Evolutionary conservation across 2,888 invertebrate genomes (phyloP).

Genomic region (Meliscaeva auricollis): DNA sequence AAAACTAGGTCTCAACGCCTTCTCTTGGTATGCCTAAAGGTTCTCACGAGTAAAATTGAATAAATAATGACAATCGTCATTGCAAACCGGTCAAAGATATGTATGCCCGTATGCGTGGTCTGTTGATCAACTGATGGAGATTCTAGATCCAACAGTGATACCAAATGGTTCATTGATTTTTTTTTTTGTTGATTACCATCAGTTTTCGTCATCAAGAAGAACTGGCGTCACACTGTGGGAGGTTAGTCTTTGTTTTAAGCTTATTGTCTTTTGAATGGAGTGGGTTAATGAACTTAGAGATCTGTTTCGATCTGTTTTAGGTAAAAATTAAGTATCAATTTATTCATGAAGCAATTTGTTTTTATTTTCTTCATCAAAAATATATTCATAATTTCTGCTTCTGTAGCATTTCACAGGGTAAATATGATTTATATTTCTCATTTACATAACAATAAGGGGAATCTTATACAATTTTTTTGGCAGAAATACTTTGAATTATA

Average conservation of each 20-base stretch:
- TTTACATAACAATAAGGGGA: constrained; percentile 18
- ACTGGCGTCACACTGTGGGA: constrained; percentile 13
- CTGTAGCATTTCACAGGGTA: background rate
- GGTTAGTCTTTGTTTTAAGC: constrained; percentile 4
- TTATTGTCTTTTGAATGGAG: no score
- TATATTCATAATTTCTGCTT: constrained; percentile 26
- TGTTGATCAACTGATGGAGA: background rate
- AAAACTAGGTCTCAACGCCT: constrained; percentile 37
- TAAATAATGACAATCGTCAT: constrained; percentile 49
- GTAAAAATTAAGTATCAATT: constrained; percentile 3
- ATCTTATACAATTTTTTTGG: constrained; percentile 2
- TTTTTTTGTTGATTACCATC: no score
- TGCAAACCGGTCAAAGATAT: constrained; percentile 48
- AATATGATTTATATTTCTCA: constrained; percentile 23
- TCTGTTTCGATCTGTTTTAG: background rate
- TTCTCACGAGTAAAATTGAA: constrained; percentile 50
- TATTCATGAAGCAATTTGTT: constrained; percentile 14
- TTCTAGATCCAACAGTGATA: constrained; percentile 41
- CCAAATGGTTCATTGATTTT: constrained; percentile 30
- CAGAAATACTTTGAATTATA: background rate
- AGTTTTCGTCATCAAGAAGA: background rate
- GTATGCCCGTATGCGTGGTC: constrained; percentile 20
- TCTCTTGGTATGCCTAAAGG: constrained; percentile 9
- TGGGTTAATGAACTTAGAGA: constrained; percentile 27
- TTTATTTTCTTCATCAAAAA: background rate